Evolutionary conservation across 2,888 invertebrate species (phyloP), one percentile per base, ranked within the genome.

Genomic region (Seira musarum): DNA sequence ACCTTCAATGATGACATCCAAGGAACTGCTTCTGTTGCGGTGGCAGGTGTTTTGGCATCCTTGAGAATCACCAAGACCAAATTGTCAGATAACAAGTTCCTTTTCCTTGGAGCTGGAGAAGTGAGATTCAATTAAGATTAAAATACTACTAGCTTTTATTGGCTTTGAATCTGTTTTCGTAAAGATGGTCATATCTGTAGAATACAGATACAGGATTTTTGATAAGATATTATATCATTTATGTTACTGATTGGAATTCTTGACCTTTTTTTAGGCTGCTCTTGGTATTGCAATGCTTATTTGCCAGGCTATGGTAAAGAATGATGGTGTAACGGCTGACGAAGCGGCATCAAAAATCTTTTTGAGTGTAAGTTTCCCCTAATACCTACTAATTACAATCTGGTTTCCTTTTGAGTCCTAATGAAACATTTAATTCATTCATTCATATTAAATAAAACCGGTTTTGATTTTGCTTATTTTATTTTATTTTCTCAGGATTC

Each of bases 1-100:
- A 97, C 97, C 15, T 99, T 99, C 90, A 99, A 99, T 90, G 99
- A 99, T 89, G 99, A 99, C 89, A 99, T 99, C 88, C 98, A 99
- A 90, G 98, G 98, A 88, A 97, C 98, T 2, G 99, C 99, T 1
- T 91, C 97, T 3, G 99, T 99, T 19, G 98, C 97, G 13, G 94
- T 99, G 22, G 97, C 96, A 15, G 99, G 99, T 0, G 90, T 99
- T 66, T 89, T 99, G 82, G 95, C 98, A 53, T 94, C 96, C 24
- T 91, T 97, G 60, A 91, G 94, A 80, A 90, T 98, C 87, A 98
- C 97, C 13, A 93, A 94, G 85, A 96, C 93, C 84, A 92, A 91
- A 86, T 91, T 99, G 35, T 92, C 93, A 1, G 95, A 98, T 21
- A 95, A 98, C 88, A 93, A 91, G 25, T 93, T 98, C 87, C 93